Percentiles rank a stretch among this genome's conserved stretches.
phyloP scores from a whole-genome alignment of 1,140 invertebrate species.

The Aphaenogaster ashmeadi region DNA sequence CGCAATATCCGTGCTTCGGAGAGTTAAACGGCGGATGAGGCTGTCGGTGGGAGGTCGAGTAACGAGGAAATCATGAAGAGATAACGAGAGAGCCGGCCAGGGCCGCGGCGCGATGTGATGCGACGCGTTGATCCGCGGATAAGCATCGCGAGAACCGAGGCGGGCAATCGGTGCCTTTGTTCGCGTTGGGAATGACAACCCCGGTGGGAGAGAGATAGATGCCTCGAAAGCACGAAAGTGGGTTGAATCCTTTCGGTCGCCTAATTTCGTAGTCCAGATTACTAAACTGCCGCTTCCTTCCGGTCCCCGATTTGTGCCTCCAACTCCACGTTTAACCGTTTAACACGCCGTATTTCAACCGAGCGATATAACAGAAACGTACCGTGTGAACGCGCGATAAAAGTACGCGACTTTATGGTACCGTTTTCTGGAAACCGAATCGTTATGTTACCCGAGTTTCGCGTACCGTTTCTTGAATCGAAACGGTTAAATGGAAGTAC shows the following conservation, averaged over 20 bases:
- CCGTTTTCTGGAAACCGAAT: slow-evolving; percentile 18
- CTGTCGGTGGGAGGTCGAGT: neutral
- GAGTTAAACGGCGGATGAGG: slow-evolving; percentile 30
- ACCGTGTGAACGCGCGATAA: neutral
- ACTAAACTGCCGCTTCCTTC: neutral
- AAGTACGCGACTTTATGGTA: neutral
- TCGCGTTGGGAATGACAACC: slow-evolving; percentile 16
- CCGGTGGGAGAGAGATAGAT: neutral
- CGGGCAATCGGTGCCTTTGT: slow-evolving; percentile 67
- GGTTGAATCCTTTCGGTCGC: slow-evolving; percentile 27
- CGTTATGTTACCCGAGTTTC: slow-evolving; percentile 2
- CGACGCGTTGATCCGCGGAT: slow-evolving; percentile 53
- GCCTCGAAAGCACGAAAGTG: slow-evolving; percentile 39
- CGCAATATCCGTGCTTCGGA: slow-evolving; percentile 37
- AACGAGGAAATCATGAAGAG: slow-evolving; percentile 27
- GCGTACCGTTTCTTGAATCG: neutral
- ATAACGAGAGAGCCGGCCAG: slow-evolving; percentile 48
- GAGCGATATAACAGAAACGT: neutral
- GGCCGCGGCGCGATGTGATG: slow-evolving; percentile 8
- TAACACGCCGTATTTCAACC: neutral
- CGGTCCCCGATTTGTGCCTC: neutral
- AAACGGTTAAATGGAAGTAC: neutral
- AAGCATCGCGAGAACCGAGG: slow-evolving; percentile 64
- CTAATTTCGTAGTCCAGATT: neutral
- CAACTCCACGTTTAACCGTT: neutral